Evolutionary conservation across 2,797 vertebrate species (phyloP), one percentile per base, ranked within the genome.

Genomic region (Lateolabrax maculatus): DNA sequence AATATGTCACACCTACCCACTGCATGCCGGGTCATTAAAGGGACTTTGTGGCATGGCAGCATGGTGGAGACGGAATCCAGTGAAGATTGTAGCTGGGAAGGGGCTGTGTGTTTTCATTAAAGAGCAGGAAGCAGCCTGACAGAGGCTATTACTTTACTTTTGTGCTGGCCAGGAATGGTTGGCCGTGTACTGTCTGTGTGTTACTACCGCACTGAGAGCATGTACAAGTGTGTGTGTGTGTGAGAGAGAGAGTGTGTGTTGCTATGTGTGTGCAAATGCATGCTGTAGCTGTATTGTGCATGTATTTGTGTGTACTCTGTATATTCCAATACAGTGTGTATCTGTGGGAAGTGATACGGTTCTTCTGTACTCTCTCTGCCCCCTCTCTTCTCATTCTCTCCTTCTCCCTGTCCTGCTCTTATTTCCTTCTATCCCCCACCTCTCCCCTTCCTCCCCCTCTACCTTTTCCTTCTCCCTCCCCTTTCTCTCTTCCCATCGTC

Each of bases 21-120:
- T 84, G 87, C 83, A 86, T 88, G 76, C 84, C 88, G 87, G 79
- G 85, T 90, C 92, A 90, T 93, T 90, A 93, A 89, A 74, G 79
- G 25, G 63, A 76, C 79, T 86, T 70, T 82, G 74, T 86, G 82
- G 31, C 56, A 71, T 75, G 80, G 71, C 52, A 39, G 83, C 71
- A 61, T 74, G 36, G 39, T 63, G 57, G 43, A 69, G 71, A 72
- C 68, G 63, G 23, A 57, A 61, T 39, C 23, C 44, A 67, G 82
- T 68, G 76, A 80, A 86, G 86, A 87, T 71, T 74, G 77, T 75
- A 70, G 75, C 75, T 27, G 62, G 79, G 75, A 78, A 67, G 48
- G 41, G 70, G 69, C 71, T 73, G 77, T 86, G 81, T 87, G 87
- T 89, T 91, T 90, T 90, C 85, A 90, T 92, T 91, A 84, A 86